These are phyloP conservation scores for Bombus difficillimus DNA, from an alignment of 1,140 invertebrate species.

Conservation along the genomic window DNA sequence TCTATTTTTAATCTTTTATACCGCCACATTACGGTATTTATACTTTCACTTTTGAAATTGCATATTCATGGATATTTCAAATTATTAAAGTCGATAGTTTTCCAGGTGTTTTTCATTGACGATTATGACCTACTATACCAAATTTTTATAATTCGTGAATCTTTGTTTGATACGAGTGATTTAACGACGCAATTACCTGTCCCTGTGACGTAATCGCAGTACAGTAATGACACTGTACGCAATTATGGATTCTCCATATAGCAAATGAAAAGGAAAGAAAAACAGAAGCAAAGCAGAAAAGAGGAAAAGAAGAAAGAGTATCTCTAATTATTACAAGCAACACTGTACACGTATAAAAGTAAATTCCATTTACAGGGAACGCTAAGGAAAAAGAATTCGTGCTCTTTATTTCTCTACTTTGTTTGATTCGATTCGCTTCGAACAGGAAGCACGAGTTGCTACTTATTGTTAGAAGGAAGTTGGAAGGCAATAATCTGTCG, in stretches of 20 bases:
- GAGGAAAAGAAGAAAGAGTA: too few relatives aligned
- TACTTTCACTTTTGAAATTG: too few relatives aligned
- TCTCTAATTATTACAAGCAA: too few relatives aligned
- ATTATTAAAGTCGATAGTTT: background rate
- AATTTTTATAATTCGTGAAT: background rate
- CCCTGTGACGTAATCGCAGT: too few relatives aligned
- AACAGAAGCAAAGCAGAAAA: too few relatives aligned
- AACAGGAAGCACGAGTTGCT: background rate
- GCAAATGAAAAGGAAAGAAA: too few relatives aligned
- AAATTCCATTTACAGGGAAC: background rate
- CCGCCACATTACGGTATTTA: background rate
- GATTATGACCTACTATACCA: background rate
- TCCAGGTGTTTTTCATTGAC: background rate
- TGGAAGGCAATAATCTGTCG: conserved; percentile 18
- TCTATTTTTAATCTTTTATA: background rate
- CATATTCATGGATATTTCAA: background rate
- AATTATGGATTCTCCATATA: too few relatives aligned
- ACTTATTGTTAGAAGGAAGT: background rate
- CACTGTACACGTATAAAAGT: too few relatives aligned
- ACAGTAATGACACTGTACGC: too few relatives aligned
- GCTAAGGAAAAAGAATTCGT: background rate
- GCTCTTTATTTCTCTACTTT: background rate
- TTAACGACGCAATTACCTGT: too few relatives aligned
- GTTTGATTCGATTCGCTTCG: background rate
- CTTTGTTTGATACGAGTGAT: too few relatives aligned